Evolutionary conservation across 2,888 invertebrate genomes (phyloP).

Genomic region (Eristalinus aeneus): DNA sequence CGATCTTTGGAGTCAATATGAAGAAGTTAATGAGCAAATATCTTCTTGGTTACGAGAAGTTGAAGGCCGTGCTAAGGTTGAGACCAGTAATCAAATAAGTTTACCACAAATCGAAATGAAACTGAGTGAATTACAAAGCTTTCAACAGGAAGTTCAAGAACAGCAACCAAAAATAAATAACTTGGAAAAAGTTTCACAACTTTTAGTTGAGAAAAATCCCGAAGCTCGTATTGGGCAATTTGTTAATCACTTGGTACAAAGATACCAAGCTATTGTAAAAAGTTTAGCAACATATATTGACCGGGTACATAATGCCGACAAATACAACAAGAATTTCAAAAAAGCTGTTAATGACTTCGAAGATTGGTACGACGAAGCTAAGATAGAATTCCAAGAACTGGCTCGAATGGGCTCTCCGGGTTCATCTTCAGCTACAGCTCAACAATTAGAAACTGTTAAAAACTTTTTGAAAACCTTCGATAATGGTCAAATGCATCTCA

Average conservation of each 20-base stretch:
- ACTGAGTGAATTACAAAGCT: conserved; percentile 84
- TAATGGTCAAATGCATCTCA: conserved; percentile 88
- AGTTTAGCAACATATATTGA: conserved; percentile 87
- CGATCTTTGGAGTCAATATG: conserved; percentile 90
- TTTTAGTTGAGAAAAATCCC: conserved; percentile 88
- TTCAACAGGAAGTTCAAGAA: conserved; percentile 85
- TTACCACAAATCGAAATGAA: conserved; percentile 86
- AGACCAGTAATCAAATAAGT: conserved; percentile 87
- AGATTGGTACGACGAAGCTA: conserved; percentile 89
- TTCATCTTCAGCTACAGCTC: conserved; percentile 86
- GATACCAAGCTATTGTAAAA: conserved; percentile 89
- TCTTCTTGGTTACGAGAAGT: conserved; percentile 89
- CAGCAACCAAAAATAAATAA: conserved; percentile 86
- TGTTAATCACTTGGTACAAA: conserved; percentile 87
- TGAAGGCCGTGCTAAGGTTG: conserved; percentile 88
- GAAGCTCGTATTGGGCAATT: conserved; percentile 92
- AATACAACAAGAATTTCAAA: conserved; percentile 85
- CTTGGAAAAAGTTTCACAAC: conserved; percentile 86
- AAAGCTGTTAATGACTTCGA: conserved; percentile 87
- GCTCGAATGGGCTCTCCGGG: conserved; percentile 87
- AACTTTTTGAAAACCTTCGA: conserved; percentile 84
- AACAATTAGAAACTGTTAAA: conserved; percentile 89
- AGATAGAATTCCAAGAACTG: conserved; percentile 87
- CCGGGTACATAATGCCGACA: conserved; percentile 87
- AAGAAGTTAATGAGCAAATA: conserved; percentile 87